A percentile compares a stretch with the other conserved stretches of the same genome.
Conservation (phyloP, 2,113 vertebrate species). For the Alexandromys fortis region DNA sequence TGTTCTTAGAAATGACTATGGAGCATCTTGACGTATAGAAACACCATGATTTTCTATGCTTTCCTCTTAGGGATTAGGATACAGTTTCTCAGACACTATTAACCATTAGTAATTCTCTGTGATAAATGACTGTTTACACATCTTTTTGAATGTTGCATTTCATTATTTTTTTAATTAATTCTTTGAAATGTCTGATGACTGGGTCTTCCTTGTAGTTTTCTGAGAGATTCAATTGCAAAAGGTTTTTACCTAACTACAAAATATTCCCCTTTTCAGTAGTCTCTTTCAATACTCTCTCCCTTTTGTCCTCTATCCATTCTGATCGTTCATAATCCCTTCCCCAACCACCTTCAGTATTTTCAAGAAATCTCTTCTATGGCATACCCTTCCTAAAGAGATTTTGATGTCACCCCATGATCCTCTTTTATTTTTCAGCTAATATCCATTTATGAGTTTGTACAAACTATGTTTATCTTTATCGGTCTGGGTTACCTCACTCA, state of each 20-base stretch:
- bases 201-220: not conserved
- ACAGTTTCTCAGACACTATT: not conserved
- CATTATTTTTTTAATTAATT: not conserved
- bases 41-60: not conserved
- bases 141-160: not conserved
- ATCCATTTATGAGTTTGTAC: no score
- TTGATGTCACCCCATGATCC: no score
- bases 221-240: not conserved
- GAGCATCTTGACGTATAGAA: not conserved
- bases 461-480: no score
- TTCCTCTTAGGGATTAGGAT: not conserved
- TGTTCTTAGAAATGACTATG: not conserved
- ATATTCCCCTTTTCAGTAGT: not conserved
- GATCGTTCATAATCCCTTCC: not conserved
- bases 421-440: no score
- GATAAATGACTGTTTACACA: not conserved
- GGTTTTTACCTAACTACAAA: not conserved
- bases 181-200: not conserved
- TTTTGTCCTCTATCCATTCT: accelerated
- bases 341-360: no score
- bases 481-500: no score
- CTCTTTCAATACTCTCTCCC: no score
- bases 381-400: no score
- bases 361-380: no score
- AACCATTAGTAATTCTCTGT: not conserved